These are phyloP conservation scores for Drosophila mulleri DNA, from an alignment of 2,888 invertebrate genomes.

Conservation along the genomic window DNA sequence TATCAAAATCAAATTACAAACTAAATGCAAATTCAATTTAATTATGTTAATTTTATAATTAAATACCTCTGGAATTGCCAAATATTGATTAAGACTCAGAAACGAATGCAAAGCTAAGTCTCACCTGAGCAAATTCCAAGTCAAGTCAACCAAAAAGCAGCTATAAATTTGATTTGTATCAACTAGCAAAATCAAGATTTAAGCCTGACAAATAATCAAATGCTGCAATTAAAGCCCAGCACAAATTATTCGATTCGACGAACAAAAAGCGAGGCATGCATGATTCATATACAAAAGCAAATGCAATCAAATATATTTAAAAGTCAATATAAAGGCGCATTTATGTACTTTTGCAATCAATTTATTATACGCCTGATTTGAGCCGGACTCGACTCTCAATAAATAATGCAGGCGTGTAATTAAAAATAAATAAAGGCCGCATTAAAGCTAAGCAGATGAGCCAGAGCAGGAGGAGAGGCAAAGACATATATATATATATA, in stretches of 20 bases:
- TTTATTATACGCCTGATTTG: conserved; percentile 72
- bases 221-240: conserved; percentile 40
- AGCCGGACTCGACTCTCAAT: conserved; percentile 26
- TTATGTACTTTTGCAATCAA: conserved; percentile 65
- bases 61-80: no score
- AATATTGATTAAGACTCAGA: no score
- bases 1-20: background rate
- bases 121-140: no score
- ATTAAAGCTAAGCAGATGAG: background rate
- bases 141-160: no score
- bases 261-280: background rate
- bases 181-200: background rate
- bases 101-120: no score
- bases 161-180: no score
- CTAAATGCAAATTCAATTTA: no score
- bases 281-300: background rate
- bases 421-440: conserved; percentile 23
- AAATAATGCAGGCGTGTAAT: conserved; percentile 54
- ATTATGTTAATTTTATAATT: no score
- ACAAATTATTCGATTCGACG: conserved; percentile 40
- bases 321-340: background rate
- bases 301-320: background rate
- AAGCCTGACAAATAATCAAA: conserved; percentile 45
- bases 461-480: background rate
- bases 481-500: background rate